Conservation (phyloP, 2,113 vertebrate genomes). For the Nematolebias whitei region DNA sequence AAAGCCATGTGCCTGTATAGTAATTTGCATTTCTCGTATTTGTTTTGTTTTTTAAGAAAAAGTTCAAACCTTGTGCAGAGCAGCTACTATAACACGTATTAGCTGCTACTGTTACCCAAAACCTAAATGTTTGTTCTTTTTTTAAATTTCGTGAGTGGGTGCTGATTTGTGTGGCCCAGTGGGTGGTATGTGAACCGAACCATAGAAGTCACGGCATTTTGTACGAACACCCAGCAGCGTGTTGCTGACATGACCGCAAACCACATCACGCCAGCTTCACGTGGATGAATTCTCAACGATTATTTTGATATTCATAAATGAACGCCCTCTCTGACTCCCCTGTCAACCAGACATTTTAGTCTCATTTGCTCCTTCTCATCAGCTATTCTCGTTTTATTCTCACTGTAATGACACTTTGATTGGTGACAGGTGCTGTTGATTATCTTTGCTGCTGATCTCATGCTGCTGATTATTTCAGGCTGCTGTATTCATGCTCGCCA, state of each 20-base stretch:
- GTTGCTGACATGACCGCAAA: constrained; percentile 41
- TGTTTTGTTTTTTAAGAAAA: neutral
- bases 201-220: constrained; percentile 38
- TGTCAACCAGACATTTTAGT: neutral
- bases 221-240: constrained; percentile 50
- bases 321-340: neutral
- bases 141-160: constrained; percentile 23
- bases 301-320: constrained; percentile 8
- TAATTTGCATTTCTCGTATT: too few relatives aligned
- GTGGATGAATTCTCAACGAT: constrained; percentile 10
- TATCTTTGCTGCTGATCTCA: too few relatives aligned
- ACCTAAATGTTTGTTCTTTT: too few relatives aligned
- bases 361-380: neutral
- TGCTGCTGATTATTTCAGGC: too few relatives aligned
- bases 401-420: too few relatives aligned
- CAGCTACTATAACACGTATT: too few relatives aligned
- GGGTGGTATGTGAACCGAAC: constrained; percentile 54
- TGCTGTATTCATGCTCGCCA: too few relatives aligned
- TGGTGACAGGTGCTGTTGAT: too few relatives aligned
- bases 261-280: constrained; percentile 5
- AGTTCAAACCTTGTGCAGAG: too few relatives aligned
- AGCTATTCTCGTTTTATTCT: too few relatives aligned
- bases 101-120: neutral
- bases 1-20: too few relatives aligned
- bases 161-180: constrained; percentile 34